A percentile compares a stretch with the other conserved stretches of the same genome.
Evolutionary conservation across 23 tunicate genomes (phyloP).

Genomic region (Ciona savignyi): DNA sequence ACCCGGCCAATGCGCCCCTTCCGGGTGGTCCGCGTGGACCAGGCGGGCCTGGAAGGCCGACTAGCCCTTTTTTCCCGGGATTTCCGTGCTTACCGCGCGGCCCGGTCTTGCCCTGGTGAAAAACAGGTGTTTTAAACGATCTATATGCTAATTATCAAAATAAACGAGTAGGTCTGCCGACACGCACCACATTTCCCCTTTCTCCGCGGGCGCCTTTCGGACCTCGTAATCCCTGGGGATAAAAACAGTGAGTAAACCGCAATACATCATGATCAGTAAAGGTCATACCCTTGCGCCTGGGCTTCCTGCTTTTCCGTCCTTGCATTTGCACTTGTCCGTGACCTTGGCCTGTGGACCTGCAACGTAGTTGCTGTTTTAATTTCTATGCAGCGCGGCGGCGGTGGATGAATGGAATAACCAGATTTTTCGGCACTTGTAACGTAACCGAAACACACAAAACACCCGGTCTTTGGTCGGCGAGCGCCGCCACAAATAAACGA

Average conservation of each 20-base stretch:
- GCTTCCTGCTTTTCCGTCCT: constrained; percentile 2
- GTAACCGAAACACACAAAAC: too few relatives aligned
- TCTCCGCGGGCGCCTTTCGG: background rate
- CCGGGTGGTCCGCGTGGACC: constrained; percentile 11
- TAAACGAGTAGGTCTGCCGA: background rate
- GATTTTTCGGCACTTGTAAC: too few relatives aligned
- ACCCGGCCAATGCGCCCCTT: background rate
- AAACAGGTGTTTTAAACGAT: background rate
- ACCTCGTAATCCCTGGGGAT: constrained; percentile 4
- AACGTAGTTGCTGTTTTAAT: too few relatives aligned
- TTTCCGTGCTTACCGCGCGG: constrained; percentile 16
- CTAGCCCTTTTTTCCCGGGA: constrained; percentile 20
- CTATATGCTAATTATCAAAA: background rate
- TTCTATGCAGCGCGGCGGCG: too few relatives aligned
- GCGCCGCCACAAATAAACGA: too few relatives aligned
- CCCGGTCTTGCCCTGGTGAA: constrained; percentile 6
- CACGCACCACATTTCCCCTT: constrained; percentile 5
- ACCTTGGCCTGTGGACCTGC: background rate
- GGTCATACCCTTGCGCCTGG: background rate
- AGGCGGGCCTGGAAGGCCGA: constrained; percentile 30
- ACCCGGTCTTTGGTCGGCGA: too few relatives aligned
- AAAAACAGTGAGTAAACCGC: background rate
- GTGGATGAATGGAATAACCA: too few relatives aligned
- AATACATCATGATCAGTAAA: background rate
- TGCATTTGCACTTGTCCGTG: background rate